Base-by-base conservation (phyloP, 1,140 invertebrate species). In the Eumeta japonica region DNA sequence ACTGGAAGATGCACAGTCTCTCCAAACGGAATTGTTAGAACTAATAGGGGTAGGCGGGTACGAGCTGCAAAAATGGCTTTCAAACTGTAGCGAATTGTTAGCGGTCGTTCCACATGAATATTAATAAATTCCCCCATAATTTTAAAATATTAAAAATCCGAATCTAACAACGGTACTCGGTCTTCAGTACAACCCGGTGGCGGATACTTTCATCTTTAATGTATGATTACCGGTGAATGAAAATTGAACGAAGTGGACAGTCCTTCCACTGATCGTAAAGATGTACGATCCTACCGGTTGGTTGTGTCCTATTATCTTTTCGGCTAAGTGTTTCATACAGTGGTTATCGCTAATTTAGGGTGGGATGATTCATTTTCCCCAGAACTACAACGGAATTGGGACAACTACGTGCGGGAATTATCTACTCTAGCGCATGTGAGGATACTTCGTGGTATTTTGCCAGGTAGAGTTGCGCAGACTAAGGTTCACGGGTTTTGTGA, bases 11-110 rank as follows among this genome's bases (percentile, higher is more conserved):
- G 41, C 46, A 18, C 7, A n/a, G 0, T 9, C n/a, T 9, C 16
- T 39, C 2, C 16, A 17, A 13, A 13, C 10, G 3, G 46, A 48
- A 14, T 28, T 48, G 2, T 35, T 32, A 13, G 16, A 14, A 0
- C 28, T 48, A 10, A 31, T 44, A 28, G 1, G 7, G 2, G 29
- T 14, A 9, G 46, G 17, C 19, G 46, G 46, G 9, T 48, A 44
- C 35, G 46, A 48, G 15, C 24, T 48, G 12, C 12, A 41, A 3
- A 48, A 48, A 39, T 48, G 46, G 46, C 18, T 28, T 2, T 14
- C 35, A 3, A 48, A 44, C 15, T 16, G n/a, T 7, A 10, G 3
- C 2, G 7, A 31, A 10, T 14, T 46, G 5, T 11, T 46, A 13
- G 10, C 24, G 10, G 45, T 29, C 12, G 10, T 48, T 10, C 41